A percentile compares a stretch with the other conserved stretches of the same genome.
phyloP scores from a whole-genome alignment of 2,888 invertebrate species.

The Heteromyza rotundicornis region DNA sequence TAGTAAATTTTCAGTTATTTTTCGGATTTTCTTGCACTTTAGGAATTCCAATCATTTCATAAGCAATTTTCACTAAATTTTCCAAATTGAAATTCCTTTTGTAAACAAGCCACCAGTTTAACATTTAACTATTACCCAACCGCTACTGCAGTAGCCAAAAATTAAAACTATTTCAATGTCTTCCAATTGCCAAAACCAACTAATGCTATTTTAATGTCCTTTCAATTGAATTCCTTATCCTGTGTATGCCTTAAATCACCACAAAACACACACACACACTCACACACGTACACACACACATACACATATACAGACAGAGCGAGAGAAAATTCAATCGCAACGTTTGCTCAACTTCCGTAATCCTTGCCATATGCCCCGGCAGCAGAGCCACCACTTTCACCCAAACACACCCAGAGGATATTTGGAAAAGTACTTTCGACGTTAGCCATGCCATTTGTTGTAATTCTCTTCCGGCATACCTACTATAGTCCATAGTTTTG shows the following conservation, averaged over 20 bases:
- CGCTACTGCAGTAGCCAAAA: too few species aligned
- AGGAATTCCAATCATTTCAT: too few species aligned
- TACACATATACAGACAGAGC: too few species aligned
- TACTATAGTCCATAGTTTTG: neutral
- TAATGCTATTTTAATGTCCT: slow-evolving; percentile 37
- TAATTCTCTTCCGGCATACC: slow-evolving; percentile 17
- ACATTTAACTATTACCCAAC: too few species aligned
- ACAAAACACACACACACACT: neutral
- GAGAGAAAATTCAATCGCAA: slow-evolving; percentile 27
- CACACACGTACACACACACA: too few species aligned
- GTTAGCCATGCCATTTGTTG: slow-evolving; percentile 25
- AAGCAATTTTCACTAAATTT: too few species aligned
- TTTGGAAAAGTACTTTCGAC: slow-evolving; percentile 18
- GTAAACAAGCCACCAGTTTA: too few species aligned
- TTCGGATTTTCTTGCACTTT: too few species aligned
- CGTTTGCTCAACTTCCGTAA: slow-evolving; percentile 10
- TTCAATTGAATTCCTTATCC: slow-evolving; percentile 28
- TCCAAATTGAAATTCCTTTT: too few species aligned
- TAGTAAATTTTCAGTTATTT: too few species aligned
- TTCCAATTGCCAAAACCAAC: too few species aligned
- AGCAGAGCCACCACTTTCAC: neutral
- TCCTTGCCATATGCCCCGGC: neutral
- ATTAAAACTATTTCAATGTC: neutral
- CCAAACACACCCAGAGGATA: neutral
- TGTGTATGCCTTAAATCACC: slow-evolving; percentile 8